Evolutionary conservation across 2,797 vertebrate species (phyloP).

Genomic region (Lepilemur septentrionalis): DNA sequence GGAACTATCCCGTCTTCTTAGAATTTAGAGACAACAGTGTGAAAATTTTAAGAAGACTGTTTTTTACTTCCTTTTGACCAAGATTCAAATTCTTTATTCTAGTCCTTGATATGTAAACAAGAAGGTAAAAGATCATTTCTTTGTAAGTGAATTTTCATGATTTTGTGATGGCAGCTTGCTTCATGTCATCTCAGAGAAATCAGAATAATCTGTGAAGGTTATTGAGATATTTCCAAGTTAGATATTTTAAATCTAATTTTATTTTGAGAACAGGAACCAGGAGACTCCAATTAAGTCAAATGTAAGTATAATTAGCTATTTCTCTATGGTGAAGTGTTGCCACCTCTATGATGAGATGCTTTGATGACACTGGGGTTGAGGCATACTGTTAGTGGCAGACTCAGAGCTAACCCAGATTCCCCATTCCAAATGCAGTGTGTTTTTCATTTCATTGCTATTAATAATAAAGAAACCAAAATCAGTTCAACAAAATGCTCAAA

Average conservation of each 20-base stretch:
- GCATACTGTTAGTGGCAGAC: background rate
- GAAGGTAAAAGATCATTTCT: background rate
- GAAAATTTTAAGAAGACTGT: background rate
- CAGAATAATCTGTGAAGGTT: background rate
- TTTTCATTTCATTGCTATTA: background rate
- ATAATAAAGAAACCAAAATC: background rate
- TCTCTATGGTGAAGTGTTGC: background rate
- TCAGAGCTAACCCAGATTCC: background rate
- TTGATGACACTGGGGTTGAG: background rate
- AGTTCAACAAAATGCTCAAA: background rate
- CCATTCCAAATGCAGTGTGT: background rate
- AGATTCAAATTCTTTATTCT: background rate
- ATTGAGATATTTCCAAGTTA: background rate
- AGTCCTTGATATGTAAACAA: background rate
- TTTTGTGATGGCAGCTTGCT: background rate
- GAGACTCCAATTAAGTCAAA: background rate
- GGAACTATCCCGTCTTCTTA: background rate
- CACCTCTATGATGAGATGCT: background rate
- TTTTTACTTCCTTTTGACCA: background rate
- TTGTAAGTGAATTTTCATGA: background rate
- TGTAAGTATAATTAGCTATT: background rate
- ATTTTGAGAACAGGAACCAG: slow-evolving; percentile 21
- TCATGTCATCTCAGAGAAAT: background rate
- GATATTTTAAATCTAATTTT: slow-evolving; percentile 16
- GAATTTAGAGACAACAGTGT: background rate